Conservation (phyloP, 2,888 invertebrate species). For the Hermaeophaga mercurialis region DNA sequence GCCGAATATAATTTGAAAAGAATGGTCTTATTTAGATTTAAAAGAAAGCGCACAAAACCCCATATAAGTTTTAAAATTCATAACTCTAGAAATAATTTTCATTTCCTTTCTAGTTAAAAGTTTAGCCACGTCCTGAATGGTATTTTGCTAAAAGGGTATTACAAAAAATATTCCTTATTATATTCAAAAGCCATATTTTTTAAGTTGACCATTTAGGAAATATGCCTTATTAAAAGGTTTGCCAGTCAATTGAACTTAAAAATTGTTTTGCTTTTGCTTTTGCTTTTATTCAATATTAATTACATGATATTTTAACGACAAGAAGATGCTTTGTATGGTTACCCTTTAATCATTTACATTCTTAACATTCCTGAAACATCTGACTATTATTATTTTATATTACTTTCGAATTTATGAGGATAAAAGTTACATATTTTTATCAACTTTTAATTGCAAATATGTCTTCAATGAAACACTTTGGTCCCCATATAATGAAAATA, state of each 20-base stretch:
- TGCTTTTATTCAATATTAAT: slow-evolving; percentile 51
- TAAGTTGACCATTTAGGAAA: slow-evolving; percentile 46
- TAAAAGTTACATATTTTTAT: no score
- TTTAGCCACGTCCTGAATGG: background rate
- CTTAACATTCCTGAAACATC: no score
- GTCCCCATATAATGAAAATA: no score
- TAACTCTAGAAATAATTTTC: background rate
- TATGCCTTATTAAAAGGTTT: slow-evolving; percentile 46
- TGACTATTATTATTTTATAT: no score
- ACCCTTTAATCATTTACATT: slow-evolving; percentile 23
- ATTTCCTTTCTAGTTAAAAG: slow-evolving; percentile 1
- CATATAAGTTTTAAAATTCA: background rate
- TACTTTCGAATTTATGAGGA: no score
- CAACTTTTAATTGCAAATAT: no score
- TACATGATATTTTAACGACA: slow-evolving; percentile 49
- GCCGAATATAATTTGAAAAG: no score
- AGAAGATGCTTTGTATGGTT: slow-evolving; percentile 40
- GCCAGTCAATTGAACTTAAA: slow-evolving; percentile 44
- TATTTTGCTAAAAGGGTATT: background rate
- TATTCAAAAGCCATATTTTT: slow-evolving; percentile 40
- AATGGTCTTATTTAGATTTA: background rate
- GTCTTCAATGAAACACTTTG: no score
- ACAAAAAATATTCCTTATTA: slow-evolving; percentile 31
- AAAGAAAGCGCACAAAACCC: background rate
- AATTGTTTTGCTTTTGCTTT: slow-evolving; percentile 50